A percentile compares a stretch with the other conserved stretches of the same genome.
Evolutionary conservation across 2,888 invertebrate genomes (phyloP).

Genomic region (Drosophila quasianomalipes): DNA sequence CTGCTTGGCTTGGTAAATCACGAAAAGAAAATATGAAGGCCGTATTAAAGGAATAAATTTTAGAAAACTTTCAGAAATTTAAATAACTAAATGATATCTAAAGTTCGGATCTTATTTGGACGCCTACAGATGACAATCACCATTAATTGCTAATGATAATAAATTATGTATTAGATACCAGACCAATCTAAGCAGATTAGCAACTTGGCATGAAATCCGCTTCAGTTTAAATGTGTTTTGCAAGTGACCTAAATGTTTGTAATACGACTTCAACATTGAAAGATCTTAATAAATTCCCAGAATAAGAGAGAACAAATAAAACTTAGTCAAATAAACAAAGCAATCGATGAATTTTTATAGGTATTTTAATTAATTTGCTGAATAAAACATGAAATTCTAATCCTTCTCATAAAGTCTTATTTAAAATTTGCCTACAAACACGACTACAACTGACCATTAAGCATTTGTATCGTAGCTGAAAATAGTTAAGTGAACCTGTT

Average conservation of each 20-base stretch:
- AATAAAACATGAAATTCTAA: not conserved
- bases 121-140: not conserved
- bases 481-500: slow-evolving; percentile 17
- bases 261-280: not conserved
- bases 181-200: not conserved
- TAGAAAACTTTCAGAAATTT: not conserved
- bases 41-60: not conserved
- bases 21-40: not conserved
- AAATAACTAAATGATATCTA: not conserved
- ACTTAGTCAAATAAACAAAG: not conserved
- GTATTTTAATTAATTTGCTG: not conserved
- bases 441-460: not conserved
- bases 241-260: not conserved
- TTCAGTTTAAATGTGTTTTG: not conserved
- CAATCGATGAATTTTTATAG: not conserved
- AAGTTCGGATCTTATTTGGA: not conserved
- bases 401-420: not conserved
- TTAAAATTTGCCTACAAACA: not conserved
- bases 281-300: not conserved
- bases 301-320: not conserved
- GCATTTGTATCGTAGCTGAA: not conserved
- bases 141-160: not conserved
- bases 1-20: slow-evolving; percentile 30
- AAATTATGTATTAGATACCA: not conserved
- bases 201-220: not conserved